A percentile compares a stretch with the other conserved stretches of the same genome.
phyloP scores from a whole-genome alignment of 2,888 invertebrate species.

The Campopleginae sp. region DNA sequence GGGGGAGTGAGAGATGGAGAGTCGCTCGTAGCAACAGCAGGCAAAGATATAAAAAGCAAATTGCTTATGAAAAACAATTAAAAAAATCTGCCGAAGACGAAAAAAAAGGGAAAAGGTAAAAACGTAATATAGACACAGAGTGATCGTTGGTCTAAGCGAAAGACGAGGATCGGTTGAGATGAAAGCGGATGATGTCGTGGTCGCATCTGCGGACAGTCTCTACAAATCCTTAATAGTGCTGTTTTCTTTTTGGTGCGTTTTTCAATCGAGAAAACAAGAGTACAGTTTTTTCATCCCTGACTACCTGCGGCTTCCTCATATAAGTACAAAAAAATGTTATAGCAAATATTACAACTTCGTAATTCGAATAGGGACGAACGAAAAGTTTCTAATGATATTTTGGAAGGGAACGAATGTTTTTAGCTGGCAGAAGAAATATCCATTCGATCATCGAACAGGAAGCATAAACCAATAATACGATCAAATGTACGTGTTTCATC shows the following conservation, averaged over 20 bases:
- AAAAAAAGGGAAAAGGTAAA: constrained; percentile 42
- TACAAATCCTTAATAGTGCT: constrained; percentile 55
- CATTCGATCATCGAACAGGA: not conserved
- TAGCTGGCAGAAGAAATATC: not conserved
- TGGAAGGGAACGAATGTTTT: not conserved
- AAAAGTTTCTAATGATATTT: not conserved
- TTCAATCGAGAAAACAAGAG: constrained; percentile 27
- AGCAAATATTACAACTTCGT: not conserved
- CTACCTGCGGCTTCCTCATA: not conserved
- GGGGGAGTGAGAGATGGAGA: constrained; percentile 30
- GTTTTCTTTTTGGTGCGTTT: constrained; percentile 8
- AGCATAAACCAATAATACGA: not conserved
- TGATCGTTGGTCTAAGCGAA: constrained; percentile 32
- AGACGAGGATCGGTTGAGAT: constrained; percentile 53
- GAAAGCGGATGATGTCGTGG: constrained; percentile 55
- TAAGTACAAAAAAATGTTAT: not conserved
- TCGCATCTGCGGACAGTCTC: constrained; percentile 71
- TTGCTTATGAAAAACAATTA: constrained; percentile 41
- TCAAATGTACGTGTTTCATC: not conserved
- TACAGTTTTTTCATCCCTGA: constrained; percentile 38
- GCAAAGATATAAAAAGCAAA: constrained; percentile 59
- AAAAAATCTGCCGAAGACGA: constrained; percentile 17
- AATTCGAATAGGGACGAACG: not conserved
- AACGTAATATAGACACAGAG: constrained; percentile 32
- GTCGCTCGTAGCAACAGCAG: constrained; percentile 36